A percentile compares a stretch with the other conserved stretches of the same genome.
phyloP scores from a whole-genome alignment of 1,140 invertebrate genomes.

The Caerostris extrusa region DNA sequence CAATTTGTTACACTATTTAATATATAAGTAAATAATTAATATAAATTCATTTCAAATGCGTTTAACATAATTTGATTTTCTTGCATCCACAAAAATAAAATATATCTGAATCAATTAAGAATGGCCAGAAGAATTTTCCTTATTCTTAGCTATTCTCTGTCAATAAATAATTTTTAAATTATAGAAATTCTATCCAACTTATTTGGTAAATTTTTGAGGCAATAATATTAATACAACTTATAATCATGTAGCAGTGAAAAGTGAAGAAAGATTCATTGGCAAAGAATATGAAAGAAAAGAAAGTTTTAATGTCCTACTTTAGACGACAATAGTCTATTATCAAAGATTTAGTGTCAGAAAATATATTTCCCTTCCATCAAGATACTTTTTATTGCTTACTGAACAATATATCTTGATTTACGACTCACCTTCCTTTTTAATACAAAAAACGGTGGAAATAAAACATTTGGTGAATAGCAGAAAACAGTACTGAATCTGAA shows the following conservation, averaged over 20 bases:
- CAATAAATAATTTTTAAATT: too few species aligned
- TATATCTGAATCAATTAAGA: too few species aligned
- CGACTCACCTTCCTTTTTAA: not conserved
- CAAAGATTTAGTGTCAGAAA: not conserved
- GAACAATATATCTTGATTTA: not conserved
- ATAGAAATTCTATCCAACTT: too few species aligned
- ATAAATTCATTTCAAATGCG: too few species aligned
- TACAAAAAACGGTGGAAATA: not conserved
- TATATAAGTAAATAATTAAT: too few species aligned
- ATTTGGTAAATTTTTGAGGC: too few species aligned
- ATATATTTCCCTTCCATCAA: not conserved
- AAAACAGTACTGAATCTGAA: not conserved
- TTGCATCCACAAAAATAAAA: too few species aligned
- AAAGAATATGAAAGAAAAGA: not conserved
- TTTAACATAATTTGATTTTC: too few species aligned
- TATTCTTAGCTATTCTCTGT: too few species aligned
- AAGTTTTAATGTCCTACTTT: not conserved
- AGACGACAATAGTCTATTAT: conserved; percentile 28
- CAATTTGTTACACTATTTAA: too few species aligned
- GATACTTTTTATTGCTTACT: not conserved
- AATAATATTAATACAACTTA: too few species aligned
- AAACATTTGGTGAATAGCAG: not conserved
- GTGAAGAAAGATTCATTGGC: not conserved
- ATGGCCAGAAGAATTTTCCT: too few species aligned
- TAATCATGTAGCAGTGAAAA: not conserved